Evolutionary conservation across 2,888 invertebrate species (phyloP).

Genomic region (Biston stratarius): DNA sequence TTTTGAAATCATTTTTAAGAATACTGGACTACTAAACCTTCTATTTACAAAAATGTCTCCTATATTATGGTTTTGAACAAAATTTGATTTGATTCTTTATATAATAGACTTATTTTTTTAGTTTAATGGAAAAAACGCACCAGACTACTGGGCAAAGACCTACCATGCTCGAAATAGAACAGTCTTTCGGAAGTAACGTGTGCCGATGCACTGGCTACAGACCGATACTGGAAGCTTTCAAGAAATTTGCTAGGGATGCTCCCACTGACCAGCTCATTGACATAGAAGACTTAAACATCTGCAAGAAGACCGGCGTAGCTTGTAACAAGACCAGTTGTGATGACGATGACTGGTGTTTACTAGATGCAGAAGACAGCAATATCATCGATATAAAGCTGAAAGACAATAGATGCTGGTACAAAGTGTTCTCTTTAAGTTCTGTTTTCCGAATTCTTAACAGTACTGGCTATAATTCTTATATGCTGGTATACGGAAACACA

Average conservation of each 20-base stretch:
- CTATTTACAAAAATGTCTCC: no score
- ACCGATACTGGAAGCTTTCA: slow-evolving; percentile 88
- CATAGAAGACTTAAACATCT: slow-evolving; percentile 61
- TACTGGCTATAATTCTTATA: slow-evolving; percentile 78
- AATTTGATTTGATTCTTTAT: no score
- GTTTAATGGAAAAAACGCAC: slow-evolving; percentile 63
- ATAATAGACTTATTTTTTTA: slow-evolving; percentile 46
- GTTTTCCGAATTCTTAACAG: slow-evolving; percentile 81
- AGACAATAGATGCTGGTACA: slow-evolving; percentile 81
- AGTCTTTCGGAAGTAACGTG: slow-evolving; percentile 89
- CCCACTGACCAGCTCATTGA: slow-evolving; percentile 54
- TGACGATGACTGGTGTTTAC: slow-evolving; percentile 45
- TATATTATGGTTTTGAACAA: no score
- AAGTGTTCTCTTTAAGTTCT: slow-evolving; percentile 77
- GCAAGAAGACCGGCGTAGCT: slow-evolving; percentile 45
- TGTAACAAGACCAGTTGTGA: slow-evolving; percentile 42
- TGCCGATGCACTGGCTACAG: slow-evolving; percentile 91
- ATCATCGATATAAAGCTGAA: slow-evolving; percentile 65
- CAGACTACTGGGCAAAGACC: slow-evolving; percentile 61
- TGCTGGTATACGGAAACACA: slow-evolving; percentile 90
- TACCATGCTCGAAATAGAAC: slow-evolving; percentile 88
- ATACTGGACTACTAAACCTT: no score
- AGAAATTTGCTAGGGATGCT: slow-evolving; percentile 83
- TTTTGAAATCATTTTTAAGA: no score
- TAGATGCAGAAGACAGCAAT: slow-evolving; percentile 32